Evolutionary conservation across 2,113 vertebrate genomes (phyloP), one percentile per base, ranked within the genome.

Genomic region (Alouatta palliata): DNA sequence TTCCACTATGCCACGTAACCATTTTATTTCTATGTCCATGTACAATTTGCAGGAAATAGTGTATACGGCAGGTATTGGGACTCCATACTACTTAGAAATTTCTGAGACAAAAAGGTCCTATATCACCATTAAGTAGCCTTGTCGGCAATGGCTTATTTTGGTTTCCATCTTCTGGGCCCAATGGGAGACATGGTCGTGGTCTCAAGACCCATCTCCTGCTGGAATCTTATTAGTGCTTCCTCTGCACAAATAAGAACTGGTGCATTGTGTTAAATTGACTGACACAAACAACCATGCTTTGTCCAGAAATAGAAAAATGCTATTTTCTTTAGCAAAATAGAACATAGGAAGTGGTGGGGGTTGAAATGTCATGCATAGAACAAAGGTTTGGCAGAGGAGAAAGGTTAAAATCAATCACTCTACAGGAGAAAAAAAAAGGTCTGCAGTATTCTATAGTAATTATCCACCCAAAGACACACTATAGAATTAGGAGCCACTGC

Each of bases 281-380:
- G 97, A 98, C 97, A 98, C 97, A 98, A 98, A 98, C 98, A 98
- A 97, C 97, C 95, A 96, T 98, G 97, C 95, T 96, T 98, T 96
- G 97, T 97, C 97, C 96, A 98, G 97, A 98, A 98, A 98, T 97
- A 98, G 98, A 98, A 98, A 98, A 98, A 98, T 93, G 96, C 96
- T 98, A 98, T 98, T 98, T 97, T 98, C 98, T 97, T 98, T 94
- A 89, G 96, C 95, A 98, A 98, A 97, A 98, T 97, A 97, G 96
- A 98, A 97, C 96, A 95, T 92, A 97, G 96, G 96, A 97, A 97
- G 73, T 96, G 83, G 95, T 85, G 90, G 94, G 79, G 96, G 97
- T 97, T 97, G 95, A 98, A 98, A 98, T 98, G 98, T 98, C 98
- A 98, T 84, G 96, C 68, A 95, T 32, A 0, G 92, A 96, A 97